phyloP scores from a whole-genome alignment of 2,888 invertebrate genomes.

The Agapostemon virescens region DNA sequence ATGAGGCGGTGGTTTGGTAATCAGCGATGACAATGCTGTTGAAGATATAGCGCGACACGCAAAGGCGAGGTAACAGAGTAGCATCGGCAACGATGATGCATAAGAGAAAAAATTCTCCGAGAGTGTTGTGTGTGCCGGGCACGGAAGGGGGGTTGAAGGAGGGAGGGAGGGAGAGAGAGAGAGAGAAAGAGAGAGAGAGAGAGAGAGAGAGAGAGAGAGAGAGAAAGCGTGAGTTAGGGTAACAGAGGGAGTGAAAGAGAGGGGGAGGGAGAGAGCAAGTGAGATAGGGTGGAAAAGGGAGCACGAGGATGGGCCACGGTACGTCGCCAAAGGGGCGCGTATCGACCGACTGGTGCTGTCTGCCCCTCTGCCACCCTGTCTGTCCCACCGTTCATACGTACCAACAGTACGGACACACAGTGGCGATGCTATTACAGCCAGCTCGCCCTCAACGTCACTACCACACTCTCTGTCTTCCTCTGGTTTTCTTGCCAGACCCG shows the following conservation, averaged over 20 bases:
- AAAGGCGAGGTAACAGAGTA: conserved; percentile 42
- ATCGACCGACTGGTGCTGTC: conserved; percentile 70
- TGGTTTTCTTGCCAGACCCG: conserved; percentile 32
- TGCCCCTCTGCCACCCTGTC: conserved; percentile 60
- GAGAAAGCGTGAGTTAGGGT: neutral
- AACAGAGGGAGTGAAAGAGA: neutral
- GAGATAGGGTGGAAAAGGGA: conserved; percentile 15
- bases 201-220: neutral
- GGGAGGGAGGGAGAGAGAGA: too few relatives aligned
- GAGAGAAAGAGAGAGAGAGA: too few relatives aligned
- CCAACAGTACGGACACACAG: conserved; percentile 63
- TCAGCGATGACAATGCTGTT: conserved; percentile 22
- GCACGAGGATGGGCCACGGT: conserved; percentile 57
- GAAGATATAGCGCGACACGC: conserved; percentile 9
- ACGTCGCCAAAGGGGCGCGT: conserved; percentile 71
- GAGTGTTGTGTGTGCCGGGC: conserved; percentile 32
- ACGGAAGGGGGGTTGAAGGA: neutral
- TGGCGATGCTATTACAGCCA: conserved; percentile 59
- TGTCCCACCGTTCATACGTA: conserved; percentile 64
- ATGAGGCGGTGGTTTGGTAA: conserved; percentile 15
- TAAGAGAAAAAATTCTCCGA: conserved; percentile 47
- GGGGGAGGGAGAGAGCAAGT: neutral
- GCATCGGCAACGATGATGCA: conserved; percentile 47
- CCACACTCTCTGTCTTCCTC: conserved; percentile 12
- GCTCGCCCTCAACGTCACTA: conserved; percentile 23